phyloP scores from a whole-genome alignment of 2,113 vertebrate genomes.

The Xyrauchen texanus region DNA sequence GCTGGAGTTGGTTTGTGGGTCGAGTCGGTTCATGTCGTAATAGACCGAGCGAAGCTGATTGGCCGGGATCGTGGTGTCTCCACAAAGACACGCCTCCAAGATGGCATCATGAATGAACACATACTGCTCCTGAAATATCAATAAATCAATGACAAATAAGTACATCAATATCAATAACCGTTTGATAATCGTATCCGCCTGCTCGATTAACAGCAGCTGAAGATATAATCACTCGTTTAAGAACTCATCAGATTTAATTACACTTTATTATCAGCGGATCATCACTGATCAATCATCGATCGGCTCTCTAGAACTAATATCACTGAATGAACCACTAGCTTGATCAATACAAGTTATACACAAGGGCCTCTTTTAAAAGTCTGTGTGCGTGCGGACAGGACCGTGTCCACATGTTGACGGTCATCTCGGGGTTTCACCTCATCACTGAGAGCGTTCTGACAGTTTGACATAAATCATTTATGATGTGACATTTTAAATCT shows the following conservation, averaged over 20 bases:
- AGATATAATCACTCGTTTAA: too few species aligned
- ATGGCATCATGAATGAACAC: slow-evolving; percentile 98
- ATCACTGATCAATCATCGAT: too few species aligned
- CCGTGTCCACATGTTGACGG: neutral
- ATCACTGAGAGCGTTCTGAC: slow-evolving; percentile 27
- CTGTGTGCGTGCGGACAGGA: too few species aligned
- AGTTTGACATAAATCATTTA: slow-evolving; percentile 60
- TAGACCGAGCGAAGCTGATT: slow-evolving; percentile 93
- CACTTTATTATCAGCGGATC: too few species aligned
- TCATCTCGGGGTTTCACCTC: neutral
- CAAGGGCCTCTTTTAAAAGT: too few species aligned
- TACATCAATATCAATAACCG: neutral
- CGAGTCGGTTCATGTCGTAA: slow-evolving; percentile 96
- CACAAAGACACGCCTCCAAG: slow-evolving; percentile 96
- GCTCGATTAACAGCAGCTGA: too few species aligned
- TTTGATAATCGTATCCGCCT: too few species aligned
- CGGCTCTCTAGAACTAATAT: neutral
- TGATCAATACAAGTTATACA: too few species aligned
- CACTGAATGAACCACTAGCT: too few species aligned
- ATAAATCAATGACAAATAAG: neutral
- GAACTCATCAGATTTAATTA: too few species aligned
- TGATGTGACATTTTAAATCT: slow-evolving; percentile 61
- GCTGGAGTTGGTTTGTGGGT: slow-evolving; percentile 96
- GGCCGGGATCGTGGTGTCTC: slow-evolving; percentile 90
- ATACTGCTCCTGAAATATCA: slow-evolving; percentile 87